phyloP scores from a whole-genome alignment of 2,797 vertebrate genomes.

The Brotula barbata region DNA sequence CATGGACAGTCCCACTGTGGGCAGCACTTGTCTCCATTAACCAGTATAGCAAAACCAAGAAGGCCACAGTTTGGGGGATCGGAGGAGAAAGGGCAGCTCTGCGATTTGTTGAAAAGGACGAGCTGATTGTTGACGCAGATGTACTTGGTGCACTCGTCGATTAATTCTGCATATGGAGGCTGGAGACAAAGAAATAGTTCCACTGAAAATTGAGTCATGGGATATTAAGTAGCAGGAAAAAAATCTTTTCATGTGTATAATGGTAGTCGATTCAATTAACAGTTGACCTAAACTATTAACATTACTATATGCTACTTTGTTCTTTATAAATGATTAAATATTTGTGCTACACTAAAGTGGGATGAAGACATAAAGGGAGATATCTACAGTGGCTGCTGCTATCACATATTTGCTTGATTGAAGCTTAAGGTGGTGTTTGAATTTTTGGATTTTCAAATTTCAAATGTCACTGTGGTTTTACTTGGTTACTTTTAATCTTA shows the following conservation, averaged over 20 bases:
- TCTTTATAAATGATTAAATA: no score
- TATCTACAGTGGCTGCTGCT: background rate
- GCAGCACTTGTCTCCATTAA: constrained; percentile 94
- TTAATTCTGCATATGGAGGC: constrained; percentile 84
- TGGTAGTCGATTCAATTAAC: no score
- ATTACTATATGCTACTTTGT: no score
- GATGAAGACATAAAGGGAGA: background rate
- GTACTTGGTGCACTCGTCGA: constrained; percentile 88
- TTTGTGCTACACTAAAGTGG: background rate
- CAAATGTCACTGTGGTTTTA: background rate
- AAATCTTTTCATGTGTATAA: no score
- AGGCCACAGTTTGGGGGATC: constrained; percentile 89
- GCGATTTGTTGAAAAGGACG: constrained; percentile 91
- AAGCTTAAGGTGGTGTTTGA: background rate
- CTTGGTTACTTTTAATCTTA: background rate
- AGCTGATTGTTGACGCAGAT: constrained; percentile 92
- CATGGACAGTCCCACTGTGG: constrained; percentile 96
- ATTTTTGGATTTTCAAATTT: background rate
- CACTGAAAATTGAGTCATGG: no score
- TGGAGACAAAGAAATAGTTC: constrained; percentile 48
- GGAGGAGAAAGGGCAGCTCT: constrained; percentile 85
- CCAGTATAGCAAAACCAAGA: constrained; percentile 86
- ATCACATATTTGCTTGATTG: background rate
- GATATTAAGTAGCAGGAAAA: no score
- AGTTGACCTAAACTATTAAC: no score